Evolutionary conservation across 2,797 vertebrate species (phyloP).

Genomic region (Kryptolebias ocellatus): DNA sequence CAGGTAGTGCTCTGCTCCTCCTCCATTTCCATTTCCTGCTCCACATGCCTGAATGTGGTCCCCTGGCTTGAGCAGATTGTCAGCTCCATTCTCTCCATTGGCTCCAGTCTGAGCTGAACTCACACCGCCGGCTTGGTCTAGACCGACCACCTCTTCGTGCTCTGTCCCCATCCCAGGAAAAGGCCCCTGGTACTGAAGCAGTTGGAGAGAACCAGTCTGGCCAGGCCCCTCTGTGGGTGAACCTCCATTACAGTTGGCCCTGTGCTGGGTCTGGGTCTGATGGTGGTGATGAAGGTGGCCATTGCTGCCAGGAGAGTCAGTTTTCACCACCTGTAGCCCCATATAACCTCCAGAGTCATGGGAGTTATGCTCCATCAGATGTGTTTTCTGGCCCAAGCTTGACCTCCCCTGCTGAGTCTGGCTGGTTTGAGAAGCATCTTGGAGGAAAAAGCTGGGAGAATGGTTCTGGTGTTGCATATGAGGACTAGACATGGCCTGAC

Average conservation of each 20-base stretch:
- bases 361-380: conserved; percentile 84
- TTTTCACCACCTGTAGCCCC: conserved; percentile 89
- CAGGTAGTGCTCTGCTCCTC: conserved; percentile 90
- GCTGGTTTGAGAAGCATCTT: conserved; percentile 88
- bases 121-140: conserved; percentile 81
- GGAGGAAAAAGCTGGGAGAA: conserved; percentile 98
- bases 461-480: conserved; percentile 93
- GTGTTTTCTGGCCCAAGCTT: conserved; percentile 78
- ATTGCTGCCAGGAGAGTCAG: conserved; percentile 85
- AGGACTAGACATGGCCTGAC: conserved; percentile 91
- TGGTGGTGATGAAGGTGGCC: conserved; percentile 82
- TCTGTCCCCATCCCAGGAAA: conserved; percentile 89
- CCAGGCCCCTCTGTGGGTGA: conserved; percentile 85
- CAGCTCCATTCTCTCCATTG: conserved; percentile 77
- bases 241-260: conserved; percentile 91
- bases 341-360: conserved; percentile 80
- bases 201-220: conserved; percentile 87
- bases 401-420: conserved; percentile 79
- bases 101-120: conserved; percentile 67
- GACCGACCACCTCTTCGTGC: conserved; percentile 92
- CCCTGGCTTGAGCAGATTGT: conserved; percentile 90
- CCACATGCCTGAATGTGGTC: conserved; percentile 91
- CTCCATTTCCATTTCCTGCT: conserved; percentile 80
- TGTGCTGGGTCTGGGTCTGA: conserved; percentile 82
- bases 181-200: conserved; percentile 95